Base-by-base conservation (phyloP, 2,888 invertebrate species). In the Sinotaia quadrata region DNA sequence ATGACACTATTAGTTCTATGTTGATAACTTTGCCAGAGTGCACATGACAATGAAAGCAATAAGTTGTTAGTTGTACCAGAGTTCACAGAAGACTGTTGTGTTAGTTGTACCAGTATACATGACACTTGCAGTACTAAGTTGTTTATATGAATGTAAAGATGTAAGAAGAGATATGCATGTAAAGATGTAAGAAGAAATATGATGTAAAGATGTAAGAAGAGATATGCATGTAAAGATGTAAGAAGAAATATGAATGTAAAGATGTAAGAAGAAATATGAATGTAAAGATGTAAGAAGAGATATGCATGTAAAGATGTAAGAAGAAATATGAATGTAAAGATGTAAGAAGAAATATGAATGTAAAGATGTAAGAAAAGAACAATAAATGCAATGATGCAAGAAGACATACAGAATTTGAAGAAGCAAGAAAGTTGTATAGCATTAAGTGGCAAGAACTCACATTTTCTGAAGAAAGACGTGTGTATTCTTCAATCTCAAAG, bases 381-480 rank as follows among this genome's bases (percentile, higher is more conserved):
- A 8, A 41, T n/a, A n/a, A n/a, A n/a, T n/a, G n/a, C n/a, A n/a
- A n/a, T n/a, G n/a, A n/a, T n/a, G n/a, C n/a, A n/a, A n/a, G n/a
- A n/a, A n/a, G n/a, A n/a, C n/a, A n/a, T n/a, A n/a, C n/a, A n/a
- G n/a, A n/a, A n/a, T n/a, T n/a, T n/a, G n/a, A n/a, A n/a, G n/a
- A n/a, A n/a, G n/a, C n/a, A n/a, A n/a, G n/a, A n/a, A n/a, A n/a
- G n/a, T n/a, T n/a, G n/a, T n/a, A n/a, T n/a, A n/a, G n/a, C n/a
- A n/a, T n/a, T n/a, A n/a, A n/a, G n/a, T n/a, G n/a, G n/a, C 41
- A 47, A 47, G 47, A 8, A 73, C 85, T 75, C 83, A 93, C 93
- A 91, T 93, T 93, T 88, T 93, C 93, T 83, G 92, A 92, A 80
- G 92, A 91, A 67, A 93, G 89, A 81, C 92, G 91, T 79, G 91